Conservation (phyloP, 2,797 vertebrate species). For the Gadopsis bispinosus region DNA sequence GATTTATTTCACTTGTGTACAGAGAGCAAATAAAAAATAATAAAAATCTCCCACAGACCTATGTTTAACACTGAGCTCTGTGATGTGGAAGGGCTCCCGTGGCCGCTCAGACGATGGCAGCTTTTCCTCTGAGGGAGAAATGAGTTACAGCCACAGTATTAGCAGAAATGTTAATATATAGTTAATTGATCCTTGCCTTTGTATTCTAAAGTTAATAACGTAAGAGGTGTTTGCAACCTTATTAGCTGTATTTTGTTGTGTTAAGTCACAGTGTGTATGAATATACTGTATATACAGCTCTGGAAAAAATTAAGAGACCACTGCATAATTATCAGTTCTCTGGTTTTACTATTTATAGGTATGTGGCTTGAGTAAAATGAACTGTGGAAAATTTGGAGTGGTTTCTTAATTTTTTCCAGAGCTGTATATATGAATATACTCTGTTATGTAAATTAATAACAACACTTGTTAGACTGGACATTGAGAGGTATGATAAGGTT, state of each 20-base stretch:
- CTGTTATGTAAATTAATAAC: neutral
- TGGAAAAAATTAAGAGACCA: no score
- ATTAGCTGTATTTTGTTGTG: neutral
- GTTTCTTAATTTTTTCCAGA: no score
- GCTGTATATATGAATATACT: neutral
- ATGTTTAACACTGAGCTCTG: constrained; percentile 86
- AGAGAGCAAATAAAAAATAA: constrained; percentile 2
- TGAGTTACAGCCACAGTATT: constrained; percentile 18
- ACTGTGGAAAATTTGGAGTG: no score
- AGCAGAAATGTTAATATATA: constrained; percentile 7
- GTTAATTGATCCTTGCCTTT: neutral
- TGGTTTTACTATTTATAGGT: no score
- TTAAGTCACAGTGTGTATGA: neutral
- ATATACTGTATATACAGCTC: neutral
- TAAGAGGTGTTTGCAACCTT: neutral
- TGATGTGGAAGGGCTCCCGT: constrained; percentile 89
- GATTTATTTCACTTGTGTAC: neutral
- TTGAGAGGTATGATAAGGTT: neutral
- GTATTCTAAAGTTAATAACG: neutral
- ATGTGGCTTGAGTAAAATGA: no score
- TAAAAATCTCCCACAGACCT: constrained; percentile 82
- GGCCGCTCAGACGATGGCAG: constrained; percentile 90
- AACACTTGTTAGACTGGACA: constrained; percentile 1
- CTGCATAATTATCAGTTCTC: no score
- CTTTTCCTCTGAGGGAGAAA: constrained; percentile 90